Conservation (phyloP, 1,140 invertebrate genomes). For the Monochamus saltuarius region DNA sequence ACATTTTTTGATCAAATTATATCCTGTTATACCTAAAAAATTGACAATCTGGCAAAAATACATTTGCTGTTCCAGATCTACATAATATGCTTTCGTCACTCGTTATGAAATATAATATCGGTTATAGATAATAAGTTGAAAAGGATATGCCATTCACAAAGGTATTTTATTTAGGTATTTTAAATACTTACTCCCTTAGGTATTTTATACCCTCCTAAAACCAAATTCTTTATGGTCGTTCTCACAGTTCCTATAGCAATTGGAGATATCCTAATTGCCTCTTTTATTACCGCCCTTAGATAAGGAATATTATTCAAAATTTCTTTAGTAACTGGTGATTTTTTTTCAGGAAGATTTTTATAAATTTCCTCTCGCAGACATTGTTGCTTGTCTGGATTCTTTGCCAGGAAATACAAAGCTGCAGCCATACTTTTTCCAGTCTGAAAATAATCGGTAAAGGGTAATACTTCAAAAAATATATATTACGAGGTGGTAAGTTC, state of each 20-base stretch:
- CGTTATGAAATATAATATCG: too few species aligned
- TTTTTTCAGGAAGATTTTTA: constrained; percentile 33
- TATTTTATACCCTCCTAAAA: constrained; percentile 59
- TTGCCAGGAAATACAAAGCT: constrained; percentile 37
- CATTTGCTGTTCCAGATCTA: too few species aligned
- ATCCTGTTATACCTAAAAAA: too few species aligned
- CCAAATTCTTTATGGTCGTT: constrained; percentile 56
- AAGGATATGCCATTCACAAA: too few species aligned
- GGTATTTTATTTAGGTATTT: too few species aligned
- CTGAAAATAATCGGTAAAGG: constrained; percentile 25
- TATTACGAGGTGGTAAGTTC: too few species aligned
- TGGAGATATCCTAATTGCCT: constrained; percentile 60
- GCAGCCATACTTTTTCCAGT: constrained; percentile 35
- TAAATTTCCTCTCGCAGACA: constrained; percentile 36
- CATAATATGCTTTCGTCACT: too few species aligned
- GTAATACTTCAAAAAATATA: neutral
- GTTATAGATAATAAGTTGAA: too few species aligned
- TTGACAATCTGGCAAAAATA: too few species aligned
- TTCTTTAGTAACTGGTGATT: constrained; percentile 44
- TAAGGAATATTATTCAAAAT: constrained; percentile 60
- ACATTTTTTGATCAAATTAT: too few species aligned
- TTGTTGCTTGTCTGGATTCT: constrained; percentile 37
- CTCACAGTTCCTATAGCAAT: constrained; percentile 57
- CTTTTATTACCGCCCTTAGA: constrained; percentile 66
- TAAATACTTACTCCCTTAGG: constrained; percentile 60